Conservation (phyloP, 1,140 invertebrate species). For the Pseudomyrmex cubaensis region DNA sequence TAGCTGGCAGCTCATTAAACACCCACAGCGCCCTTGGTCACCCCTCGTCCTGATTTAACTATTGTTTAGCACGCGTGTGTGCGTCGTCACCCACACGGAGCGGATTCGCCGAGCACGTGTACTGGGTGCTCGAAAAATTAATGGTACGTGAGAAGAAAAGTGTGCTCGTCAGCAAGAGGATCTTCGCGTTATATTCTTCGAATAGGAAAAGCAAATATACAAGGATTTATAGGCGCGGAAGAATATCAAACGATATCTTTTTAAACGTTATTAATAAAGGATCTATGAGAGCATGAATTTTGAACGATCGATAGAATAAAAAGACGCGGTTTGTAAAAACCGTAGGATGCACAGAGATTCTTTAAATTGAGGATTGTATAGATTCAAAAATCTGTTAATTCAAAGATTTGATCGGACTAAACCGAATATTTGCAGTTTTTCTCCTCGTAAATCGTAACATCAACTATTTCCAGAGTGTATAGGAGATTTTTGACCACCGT, state of each 20-base stretch:
- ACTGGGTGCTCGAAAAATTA: conserved; percentile 50
- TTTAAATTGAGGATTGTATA: background rate
- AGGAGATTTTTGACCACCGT: conserved; percentile 43
- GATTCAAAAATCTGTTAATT: background rate
- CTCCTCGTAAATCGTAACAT: background rate
- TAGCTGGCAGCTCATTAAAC: conserved; percentile 84
- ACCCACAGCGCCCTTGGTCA: conserved; percentile 81
- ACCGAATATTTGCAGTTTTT: background rate
- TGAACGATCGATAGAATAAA: background rate
- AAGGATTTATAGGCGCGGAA: background rate
- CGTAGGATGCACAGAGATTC: background rate
- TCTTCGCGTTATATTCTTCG: background rate
- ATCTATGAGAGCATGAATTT: background rate
- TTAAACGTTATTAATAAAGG: background rate
- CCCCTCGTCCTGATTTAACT: conserved; percentile 82
- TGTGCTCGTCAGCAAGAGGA: background rate
- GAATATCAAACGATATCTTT: background rate
- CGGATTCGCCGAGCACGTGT: background rate
- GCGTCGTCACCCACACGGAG: conserved; percentile 55
- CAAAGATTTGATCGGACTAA: background rate
- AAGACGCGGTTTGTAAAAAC: background rate
- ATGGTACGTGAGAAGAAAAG: background rate
- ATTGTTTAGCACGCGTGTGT: conserved; percentile 77
- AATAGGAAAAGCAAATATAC: background rate
- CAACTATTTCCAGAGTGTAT: conserved; percentile 1